Base-by-base conservation (phyloP, 2,797 vertebrate species). In the Scomberomorus guttatus region DNA sequence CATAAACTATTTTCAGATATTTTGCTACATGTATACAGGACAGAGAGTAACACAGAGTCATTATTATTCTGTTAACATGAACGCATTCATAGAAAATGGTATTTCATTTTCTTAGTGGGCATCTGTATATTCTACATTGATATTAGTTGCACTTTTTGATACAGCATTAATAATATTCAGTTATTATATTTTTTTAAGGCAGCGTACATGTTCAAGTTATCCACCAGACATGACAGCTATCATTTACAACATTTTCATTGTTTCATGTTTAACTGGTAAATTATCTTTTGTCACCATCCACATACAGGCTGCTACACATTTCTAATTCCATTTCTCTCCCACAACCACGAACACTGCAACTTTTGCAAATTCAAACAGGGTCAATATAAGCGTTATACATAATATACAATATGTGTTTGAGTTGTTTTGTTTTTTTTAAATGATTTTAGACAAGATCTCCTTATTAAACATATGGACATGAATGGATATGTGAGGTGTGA, bases 111-210 rank as follows among this genome's bases (percentile, higher is more conserved):
- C 29, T 72, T 68, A 55, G 12, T 55, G 14, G 37, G 27, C 20
- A 44, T 62, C 29, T 77, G 42, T 42, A 15, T 69, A 52, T 56
- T 76, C 39, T 65, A 22, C 32, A 50, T 54, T 68, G 62, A 56
- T 79, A 48, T 71, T 46, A 66, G 75, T 58, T 42, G 63, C 20
- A 77, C 64, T 75, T 84, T 88, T 75, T 56, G 6, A 59, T 55
- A 55, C 57, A 77, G 37, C 64, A 73, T 58, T 6, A 77, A 37
- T 60, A 27, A 44, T 42, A 74, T 51, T 74, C 42, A 68, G 10
- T 25, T 64, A 12, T 68, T 34, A 18, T 32, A 3, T 32, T 39
- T 55, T 57, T 78, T n/a, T 22, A 18, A 44, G 29, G 14, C n/a
- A 52, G 3, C 44, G n/a, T n/a, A 52, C 10, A 46, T 64, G 51